Conservation (phyloP, 2,113 vertebrate genomes). For the Rhea pennata region DNA sequence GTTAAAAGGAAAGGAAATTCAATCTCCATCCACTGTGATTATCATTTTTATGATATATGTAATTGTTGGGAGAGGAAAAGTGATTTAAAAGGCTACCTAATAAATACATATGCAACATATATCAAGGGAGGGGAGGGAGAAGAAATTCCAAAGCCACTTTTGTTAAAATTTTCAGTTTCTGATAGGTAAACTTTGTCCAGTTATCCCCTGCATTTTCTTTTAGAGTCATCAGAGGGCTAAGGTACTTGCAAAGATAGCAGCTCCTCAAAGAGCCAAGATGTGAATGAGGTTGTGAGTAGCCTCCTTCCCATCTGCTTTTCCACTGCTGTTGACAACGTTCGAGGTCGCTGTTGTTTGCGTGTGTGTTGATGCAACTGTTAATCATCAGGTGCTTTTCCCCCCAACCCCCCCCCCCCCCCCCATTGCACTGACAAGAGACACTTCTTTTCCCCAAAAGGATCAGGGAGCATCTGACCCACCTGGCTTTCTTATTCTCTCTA, state of each 20-base stretch:
- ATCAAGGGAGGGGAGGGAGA: not conserved
- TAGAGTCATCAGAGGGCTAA: not conserved
- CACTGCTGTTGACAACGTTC: not conserved
- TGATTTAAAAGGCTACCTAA: conserved; percentile 11
- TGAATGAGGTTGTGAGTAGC: not conserved
- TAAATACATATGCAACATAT: not conserved
- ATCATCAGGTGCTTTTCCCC: not conserved
- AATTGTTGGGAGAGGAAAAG: not conserved
- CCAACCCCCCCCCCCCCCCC: no score
- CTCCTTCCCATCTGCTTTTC: not conserved
- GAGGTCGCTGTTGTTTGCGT: not conserved
- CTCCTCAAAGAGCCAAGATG: not conserved
- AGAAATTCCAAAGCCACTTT: not conserved
- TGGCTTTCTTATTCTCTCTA: not conserved
- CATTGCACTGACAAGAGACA: not conserved
- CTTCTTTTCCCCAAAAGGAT: not conserved
- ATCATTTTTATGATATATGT: conserved; percentile 22
- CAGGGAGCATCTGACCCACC: not conserved
- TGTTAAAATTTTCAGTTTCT: not conserved
- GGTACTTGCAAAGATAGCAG: conserved; percentile 31
- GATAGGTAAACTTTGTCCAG: not conserved
- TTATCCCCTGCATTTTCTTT: not conserved
- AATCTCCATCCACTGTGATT: conserved; percentile 17
- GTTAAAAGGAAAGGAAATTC: conserved; percentile 42
- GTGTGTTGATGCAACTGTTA: not conserved